Evolutionary conservation across 2,888 invertebrate species (phyloP), one percentile per base, ranked within the genome.

Genomic region (Bembecia ichneumoniformis): DNA sequence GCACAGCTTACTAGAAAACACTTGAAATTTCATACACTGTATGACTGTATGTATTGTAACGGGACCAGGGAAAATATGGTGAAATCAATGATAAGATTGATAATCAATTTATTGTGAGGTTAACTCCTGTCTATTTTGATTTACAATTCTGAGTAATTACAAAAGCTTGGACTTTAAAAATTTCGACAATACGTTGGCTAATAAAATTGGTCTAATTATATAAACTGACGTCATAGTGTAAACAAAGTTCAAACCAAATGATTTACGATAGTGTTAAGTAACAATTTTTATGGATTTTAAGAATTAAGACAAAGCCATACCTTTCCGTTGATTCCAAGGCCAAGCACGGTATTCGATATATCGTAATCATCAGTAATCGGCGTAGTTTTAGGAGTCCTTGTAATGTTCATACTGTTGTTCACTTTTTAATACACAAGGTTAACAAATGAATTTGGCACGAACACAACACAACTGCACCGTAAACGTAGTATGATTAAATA

Each of bases 261-360:
- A 40, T 40, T 13, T 14, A 5, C n/a, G 36, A n/a, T 3, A 16
- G 15, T 14, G 14, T 40, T 40, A 40, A n/a, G 4, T n/a, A 11
- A 44, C 7, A 9, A 4, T 15, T 5, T 44, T 44, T 10, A 15
- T 3, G 11, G 3, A 44, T 44, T 44, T 10, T 3, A 1, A 16
- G 44, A 13, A 15, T 44, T 44, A 14, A 49, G 43, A 46, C 47
- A 50, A 53, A 55, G 56, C 65, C 76, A 65, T 61, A 88, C 88
- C 91, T 99, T 99, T 55, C 99, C 99, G 83, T 98, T 99, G 61
- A 99, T 98, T 10, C 99, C 99, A 55, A 98, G 90, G 45, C 99
- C 99, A 54, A 99, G 90, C 44, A 99, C 98, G 55, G 93, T 95
- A 70, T 93, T 94, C 35, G 96, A 95, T 67, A 98, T 95, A 74